phyloP scores from a whole-genome alignment of 2,797 vertebrate species.

The Sciurus vulgaris region DNA sequence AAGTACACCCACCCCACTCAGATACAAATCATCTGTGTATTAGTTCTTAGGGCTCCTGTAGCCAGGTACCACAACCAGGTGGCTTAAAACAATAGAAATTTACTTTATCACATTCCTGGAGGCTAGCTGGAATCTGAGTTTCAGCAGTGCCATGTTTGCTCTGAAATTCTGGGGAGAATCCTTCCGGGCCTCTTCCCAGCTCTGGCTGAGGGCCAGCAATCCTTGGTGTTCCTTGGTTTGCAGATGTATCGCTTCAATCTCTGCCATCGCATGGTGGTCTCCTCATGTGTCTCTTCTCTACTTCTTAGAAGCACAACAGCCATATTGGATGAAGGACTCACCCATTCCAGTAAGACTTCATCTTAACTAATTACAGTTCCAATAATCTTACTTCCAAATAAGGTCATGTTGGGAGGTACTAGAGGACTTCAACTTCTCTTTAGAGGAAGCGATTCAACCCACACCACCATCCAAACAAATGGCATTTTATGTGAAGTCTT shows the following conservation, averaged over 20 bases:
- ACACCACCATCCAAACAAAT: background rate
- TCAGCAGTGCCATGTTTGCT: background rate
- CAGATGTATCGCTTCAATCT: too few relatives aligned
- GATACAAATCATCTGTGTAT: background rate
- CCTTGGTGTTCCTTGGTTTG: background rate
- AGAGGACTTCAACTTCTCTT: background rate
- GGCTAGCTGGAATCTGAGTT: background rate
- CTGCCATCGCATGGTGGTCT: background rate
- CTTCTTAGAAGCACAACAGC: background rate
- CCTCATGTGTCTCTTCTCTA: background rate
- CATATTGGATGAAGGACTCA: background rate
- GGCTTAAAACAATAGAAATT: background rate
- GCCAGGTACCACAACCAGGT: background rate
- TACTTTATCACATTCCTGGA: background rate
- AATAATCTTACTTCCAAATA: slow-evolving; percentile 3
- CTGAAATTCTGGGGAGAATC: background rate
- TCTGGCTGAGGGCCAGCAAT: background rate
- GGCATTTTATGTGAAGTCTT: background rate
- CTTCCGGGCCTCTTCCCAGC: background rate
- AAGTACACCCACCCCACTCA: background rate
- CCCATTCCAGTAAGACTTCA: background rate
- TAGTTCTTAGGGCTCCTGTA: slow-evolving; percentile 2
- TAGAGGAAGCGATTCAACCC: background rate
- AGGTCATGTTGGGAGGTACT: background rate
- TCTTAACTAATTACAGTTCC: background rate